These are phyloP conservation scores for Pantelozetes paolii DNA, from an alignment of 2,888 invertebrate species.

Conservation along the genomic window DNA sequence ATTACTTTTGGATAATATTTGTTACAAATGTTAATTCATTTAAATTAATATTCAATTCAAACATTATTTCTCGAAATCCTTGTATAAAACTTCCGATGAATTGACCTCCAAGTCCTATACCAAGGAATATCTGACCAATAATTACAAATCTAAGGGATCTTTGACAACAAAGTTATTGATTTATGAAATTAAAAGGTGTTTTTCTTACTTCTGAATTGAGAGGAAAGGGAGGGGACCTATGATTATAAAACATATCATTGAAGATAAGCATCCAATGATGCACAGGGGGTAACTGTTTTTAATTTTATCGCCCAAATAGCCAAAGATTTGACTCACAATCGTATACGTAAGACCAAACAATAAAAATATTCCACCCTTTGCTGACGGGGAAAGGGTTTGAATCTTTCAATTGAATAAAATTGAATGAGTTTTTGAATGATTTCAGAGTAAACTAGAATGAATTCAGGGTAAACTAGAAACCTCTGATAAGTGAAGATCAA, in stretches of 20 bases:
- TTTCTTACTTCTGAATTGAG: not conserved
- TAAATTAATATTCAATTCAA: not conserved
- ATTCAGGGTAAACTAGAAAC: not conserved
- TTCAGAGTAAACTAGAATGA: no score
- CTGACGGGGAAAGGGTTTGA: not conserved
- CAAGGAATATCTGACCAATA: not conserved
- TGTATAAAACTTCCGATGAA: conserved; percentile 12
- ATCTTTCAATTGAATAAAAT: no score
- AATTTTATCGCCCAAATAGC: not conserved
- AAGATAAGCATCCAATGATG: not conserved
- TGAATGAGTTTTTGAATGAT: no score
- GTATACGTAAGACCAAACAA: not conserved
- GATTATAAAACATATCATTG: not conserved
- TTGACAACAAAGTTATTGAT: not conserved
- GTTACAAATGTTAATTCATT: not conserved
- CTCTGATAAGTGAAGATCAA: not conserved
- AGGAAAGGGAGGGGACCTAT: not conserved
- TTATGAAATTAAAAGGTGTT: not conserved
- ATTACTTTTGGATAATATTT: not conserved
- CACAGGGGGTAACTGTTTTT: not conserved
- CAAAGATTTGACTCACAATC: not conserved
- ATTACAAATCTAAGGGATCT: not conserved
- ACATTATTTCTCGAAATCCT: not conserved
- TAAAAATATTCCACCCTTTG: not conserved
- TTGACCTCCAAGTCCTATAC: not conserved